Evolutionary conservation across 2,113 vertebrate genomes (phyloP), one percentile per base, ranked within the genome.

Genomic region (Chaetodon trifascialis): DNA sequence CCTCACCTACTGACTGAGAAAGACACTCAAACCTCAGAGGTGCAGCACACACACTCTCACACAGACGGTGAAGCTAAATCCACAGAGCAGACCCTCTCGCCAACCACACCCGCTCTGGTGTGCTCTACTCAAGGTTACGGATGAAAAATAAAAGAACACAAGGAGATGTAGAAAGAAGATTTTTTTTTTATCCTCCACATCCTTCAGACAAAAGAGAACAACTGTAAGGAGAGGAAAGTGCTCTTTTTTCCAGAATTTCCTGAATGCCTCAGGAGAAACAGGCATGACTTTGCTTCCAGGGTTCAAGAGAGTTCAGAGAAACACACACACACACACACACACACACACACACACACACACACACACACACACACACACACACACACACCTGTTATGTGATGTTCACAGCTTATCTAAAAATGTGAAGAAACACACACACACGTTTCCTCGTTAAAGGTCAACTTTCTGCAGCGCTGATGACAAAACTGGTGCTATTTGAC

Each of bases 1-100:
- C 95, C 95, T 56, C 94, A 96, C 87, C 91, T 95, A 78, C 81
- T 88, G 80, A 56, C 72, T 30, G 84, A 92, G 69, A 80, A 75
- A 58, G 74, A 92, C 44, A 52, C 70, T 67, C 73, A 69, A 21
- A 77, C 58, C 47, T 17, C 59, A 49, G 67, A 2, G 62, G 34
- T 2, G 38, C 55, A 55, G 0, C 79, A 73, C 63, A 64, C 69
- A 73, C 69, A 70, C 59, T 1, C 78, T 21, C 15, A 54, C 75
- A 63, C 58, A 2, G 52, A 51, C 16, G 15, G 17, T 0, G 51
- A 56, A 60, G 30, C 55, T 0, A 23, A 49, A 42, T 19, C 86
- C 62, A 69, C 65, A 4, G 54, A 71, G 56, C 15, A 23, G 4
- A 65, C 55, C 19, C 47, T 36, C 21, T 64, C 74, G 2, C 14